Percentiles rank a stretch among this genome's conserved stretches.
Evolutionary conservation across 2,797 vertebrate species (phyloP).

Genomic region (Cynodonichthys magdalenae): DNA sequence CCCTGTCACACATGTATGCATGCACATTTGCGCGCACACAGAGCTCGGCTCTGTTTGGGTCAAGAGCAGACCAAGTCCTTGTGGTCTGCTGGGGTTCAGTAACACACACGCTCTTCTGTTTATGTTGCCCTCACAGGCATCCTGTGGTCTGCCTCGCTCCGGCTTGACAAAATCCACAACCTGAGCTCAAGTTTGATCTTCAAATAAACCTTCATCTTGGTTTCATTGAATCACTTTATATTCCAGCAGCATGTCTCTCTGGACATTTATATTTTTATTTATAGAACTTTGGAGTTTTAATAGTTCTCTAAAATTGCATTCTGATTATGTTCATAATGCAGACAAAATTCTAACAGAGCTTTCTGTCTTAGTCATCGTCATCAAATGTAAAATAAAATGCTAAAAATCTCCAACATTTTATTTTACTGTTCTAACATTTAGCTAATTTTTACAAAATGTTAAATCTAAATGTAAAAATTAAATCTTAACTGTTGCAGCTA

Average conservation of each 20-base stretch:
- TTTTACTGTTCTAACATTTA: no score
- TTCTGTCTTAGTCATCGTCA: no score
- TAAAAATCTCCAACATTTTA: no score
- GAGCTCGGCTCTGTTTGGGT: slow-evolving; percentile 46
- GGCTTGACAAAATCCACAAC: slow-evolving; percentile 25
- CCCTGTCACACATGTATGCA: slow-evolving; percentile 46
- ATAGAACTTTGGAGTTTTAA: background rate
- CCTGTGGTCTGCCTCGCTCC: slow-evolving; percentile 55
- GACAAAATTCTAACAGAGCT: no score
- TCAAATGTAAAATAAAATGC: no score
- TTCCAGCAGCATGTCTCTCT: background rate
- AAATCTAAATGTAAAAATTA: no score
- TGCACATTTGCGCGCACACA: slow-evolving; percentile 36
- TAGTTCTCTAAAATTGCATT: background rate
- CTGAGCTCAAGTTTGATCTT: slow-evolving; percentile 10
- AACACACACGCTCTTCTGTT: slow-evolving; percentile 69
- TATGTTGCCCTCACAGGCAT: slow-evolving; percentile 55
- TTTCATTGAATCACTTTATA: background rate
- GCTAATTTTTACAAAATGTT: no score
- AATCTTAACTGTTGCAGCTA: no score
- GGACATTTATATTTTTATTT: slow-evolving; percentile 3
- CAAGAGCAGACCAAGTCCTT: slow-evolving; percentile 37
- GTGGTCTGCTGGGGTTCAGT: slow-evolving; percentile 56
- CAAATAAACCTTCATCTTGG: background rate
- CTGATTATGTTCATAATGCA: background rate